Evolutionary conservation across 2,797 vertebrate species (phyloP).

Genomic region (Lithobates pipiens): DNA sequence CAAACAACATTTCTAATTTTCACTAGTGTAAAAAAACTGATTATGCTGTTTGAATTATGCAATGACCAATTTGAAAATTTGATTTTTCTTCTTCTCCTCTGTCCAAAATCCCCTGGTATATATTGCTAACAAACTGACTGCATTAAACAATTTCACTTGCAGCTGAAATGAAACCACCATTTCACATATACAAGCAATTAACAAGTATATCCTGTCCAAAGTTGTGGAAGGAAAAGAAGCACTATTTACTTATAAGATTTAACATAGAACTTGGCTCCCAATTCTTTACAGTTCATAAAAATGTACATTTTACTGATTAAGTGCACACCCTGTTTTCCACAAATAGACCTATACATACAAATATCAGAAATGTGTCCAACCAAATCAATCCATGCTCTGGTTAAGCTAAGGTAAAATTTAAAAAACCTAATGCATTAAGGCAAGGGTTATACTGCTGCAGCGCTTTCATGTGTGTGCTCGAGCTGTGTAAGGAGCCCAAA

Average conservation of each 20-base stretch:
- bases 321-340: too few species aligned
- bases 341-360: constrained; percentile 8
- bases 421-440: too few species aligned
- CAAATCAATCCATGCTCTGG: constrained; percentile 32
- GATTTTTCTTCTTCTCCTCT: background rate
- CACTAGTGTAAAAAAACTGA: too few species aligned
- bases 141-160: background rate
- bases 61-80: background rate
- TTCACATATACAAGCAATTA: constrained; percentile 46
- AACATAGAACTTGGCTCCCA: constrained; percentile 51
- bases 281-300: constrained; percentile 57
- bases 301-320: constrained; percentile 38
- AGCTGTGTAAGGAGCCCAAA: too few species aligned
- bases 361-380: background rate
- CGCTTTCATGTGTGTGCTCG: too few species aligned
- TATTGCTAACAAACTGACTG: too few species aligned
- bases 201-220: constrained; percentile 37
- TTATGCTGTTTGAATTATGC: background rate
- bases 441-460: too few species aligned
- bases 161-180: constrained; percentile 47
- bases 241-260: constrained; percentile 52
- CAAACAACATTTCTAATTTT: too few species aligned
- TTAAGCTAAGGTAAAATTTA: background rate
- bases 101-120: constrained; percentile 5
- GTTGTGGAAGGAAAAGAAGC: constrained; percentile 34